Evolutionary conservation across 2,888 invertebrate species (phyloP), one percentile per base, ranked within the genome.

Genomic region (Allacma fusca): DNA sequence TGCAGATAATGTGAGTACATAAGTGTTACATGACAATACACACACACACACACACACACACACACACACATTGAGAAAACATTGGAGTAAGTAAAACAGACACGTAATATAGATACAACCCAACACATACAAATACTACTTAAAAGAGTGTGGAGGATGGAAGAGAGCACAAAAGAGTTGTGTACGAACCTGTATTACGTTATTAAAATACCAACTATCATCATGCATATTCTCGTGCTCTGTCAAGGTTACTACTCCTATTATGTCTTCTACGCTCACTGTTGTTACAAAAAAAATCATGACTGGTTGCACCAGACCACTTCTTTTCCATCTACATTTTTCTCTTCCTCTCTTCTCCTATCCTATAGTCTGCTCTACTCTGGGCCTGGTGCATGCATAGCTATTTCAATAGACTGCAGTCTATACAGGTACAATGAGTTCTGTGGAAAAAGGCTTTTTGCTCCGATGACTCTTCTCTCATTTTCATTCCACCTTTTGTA

Each of bases 271-370:
- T 50, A 59, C 59, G 59, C 59, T 72, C n/a, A 34, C 73, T 50
- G 40, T 44, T 75, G 75, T 65, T 65, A 69, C 68, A 65, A 67
- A 69, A 69, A 73, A 75, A 75, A 69, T 75, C 75, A 75, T 75
- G 75, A 75, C 75, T 75, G 57, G 57, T 75, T 75, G 75, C 75
- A 75, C 75, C 75, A 75, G 75, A 75, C 75, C 69, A 69, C 69
- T 75, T 75, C 57, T 75, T 57, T 74, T 29, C 43, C 62, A 62
- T 74, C 64, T 34, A 28, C 44, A 40, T 69, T 34, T 69, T n/a
- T 29, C 62, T 62, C 7, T 29, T 19, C 19, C 24, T 21, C 23
- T 62, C 19, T 62, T 73, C 34, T 24, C 23, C 57, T 12, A 9
- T 23, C 13, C 28, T 13, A 0, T 1, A 26, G 62, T 73, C 59